Evolutionary conservation across 2,888 invertebrate species (phyloP), one percentile per base, ranked within the genome.

Genomic region (Patella depressa): DNA sequence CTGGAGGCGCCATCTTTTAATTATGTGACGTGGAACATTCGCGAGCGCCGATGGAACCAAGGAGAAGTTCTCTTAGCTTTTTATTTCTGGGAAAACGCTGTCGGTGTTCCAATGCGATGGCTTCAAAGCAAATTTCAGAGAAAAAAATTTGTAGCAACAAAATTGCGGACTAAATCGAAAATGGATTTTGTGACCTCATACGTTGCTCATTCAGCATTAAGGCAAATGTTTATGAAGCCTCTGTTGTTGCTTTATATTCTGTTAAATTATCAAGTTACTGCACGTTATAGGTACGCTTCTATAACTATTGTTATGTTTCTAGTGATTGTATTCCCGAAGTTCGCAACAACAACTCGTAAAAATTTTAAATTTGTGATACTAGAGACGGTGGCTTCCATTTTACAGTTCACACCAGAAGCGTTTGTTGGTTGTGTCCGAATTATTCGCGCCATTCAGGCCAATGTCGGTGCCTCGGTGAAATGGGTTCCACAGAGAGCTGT

Each of bases 171-270:
- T 9, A 84, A 86, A 76, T 85, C 86, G 14, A 83, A 85, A 55
- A 79, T 89, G 45, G 87, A 87, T 79, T 85, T 88, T 71, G 84
- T 88, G 2, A 88, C 86, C 17, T 86, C 86, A 4, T 88, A 88
- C 81, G 81, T 88, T 53, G 88, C 88, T n/a, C 87, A 88, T 80
- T 86, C 86, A 1, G 87, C 89, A 14, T 75, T 88, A 19, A 71
- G 88, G 45, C 87, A 87, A 77, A 88, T 89, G 88, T 81, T 87
- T 73, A 88, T 88, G 88, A 89, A 88, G 73, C 89, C 89, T 1
- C 79, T 87, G 19, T 74, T 88, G 34, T 77, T 89, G 57, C 29
- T 86, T 0, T 88, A 86, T 75, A 84, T 88, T 65, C 70, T 87
- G 69, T 81, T 89, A 24, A 87, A 89, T 77, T 85, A 86, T 53